These are phyloP conservation scores for Rhamnusium bicolor DNA, from an alignment of 2,888 invertebrate species.

Conservation along the genomic window DNA sequence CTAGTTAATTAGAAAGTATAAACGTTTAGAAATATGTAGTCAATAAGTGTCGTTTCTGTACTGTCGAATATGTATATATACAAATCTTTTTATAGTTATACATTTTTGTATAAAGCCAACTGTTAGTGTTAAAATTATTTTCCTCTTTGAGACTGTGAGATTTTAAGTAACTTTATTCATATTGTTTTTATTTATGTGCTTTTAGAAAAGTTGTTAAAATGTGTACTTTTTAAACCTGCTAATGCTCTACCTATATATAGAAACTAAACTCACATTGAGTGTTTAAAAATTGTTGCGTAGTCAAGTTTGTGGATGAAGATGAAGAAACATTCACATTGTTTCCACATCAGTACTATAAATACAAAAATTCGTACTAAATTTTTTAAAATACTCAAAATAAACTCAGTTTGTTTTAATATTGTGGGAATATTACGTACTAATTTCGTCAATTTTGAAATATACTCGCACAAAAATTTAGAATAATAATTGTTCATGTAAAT, in stretches of 20 bases:
- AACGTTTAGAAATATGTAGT: constrained; percentile 26
- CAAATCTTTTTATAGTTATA: constrained; percentile 9
- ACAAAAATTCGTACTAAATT: neutral
- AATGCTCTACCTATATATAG: neutral
- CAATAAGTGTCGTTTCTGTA: constrained; percentile 37
- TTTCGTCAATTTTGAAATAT: neutral
- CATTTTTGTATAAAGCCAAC: constrained; percentile 8
- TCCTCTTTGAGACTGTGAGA: constrained; percentile 23
- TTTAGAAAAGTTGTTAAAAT: constrained; percentile 1
- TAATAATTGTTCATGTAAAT: constrained; percentile 35
- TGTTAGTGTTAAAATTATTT: neutral
- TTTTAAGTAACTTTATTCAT: neutral
- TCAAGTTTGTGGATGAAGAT: neutral
- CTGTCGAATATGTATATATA: constrained; percentile 19
- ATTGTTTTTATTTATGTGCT: constrained; percentile 10
- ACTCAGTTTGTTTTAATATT: neutral
- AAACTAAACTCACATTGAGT: constrained; percentile 10
- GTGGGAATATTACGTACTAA: constrained; percentile 1
- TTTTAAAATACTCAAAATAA: neutral
- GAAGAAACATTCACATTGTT: neutral
- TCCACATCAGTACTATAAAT: neutral
- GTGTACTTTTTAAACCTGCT: neutral
- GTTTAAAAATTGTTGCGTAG: neutral
- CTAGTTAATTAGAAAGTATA: constrained; percentile 1
- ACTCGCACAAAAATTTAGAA: neutral